phyloP scores from a whole-genome alignment of 2,113 vertebrate genomes.

The Madoqua kirkii region DNA sequence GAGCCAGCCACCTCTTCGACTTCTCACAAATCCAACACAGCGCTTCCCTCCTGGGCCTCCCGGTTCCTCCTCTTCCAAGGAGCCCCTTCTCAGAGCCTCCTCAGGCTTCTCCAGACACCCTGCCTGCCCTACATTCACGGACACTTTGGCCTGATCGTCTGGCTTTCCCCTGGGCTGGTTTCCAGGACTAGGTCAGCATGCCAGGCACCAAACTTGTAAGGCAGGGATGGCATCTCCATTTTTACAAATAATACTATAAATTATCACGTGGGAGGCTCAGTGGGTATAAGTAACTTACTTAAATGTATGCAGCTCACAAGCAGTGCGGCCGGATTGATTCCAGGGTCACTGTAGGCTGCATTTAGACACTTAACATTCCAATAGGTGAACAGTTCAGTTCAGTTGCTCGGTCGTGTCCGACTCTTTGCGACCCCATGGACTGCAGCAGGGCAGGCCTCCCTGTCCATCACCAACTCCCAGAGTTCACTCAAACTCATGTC shows the following conservation, averaged over 20 bases:
- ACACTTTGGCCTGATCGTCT: not conserved
- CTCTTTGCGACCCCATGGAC: not conserved
- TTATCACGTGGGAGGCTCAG: not conserved
- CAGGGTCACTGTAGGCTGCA: not conserved
- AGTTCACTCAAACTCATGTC: not conserved
- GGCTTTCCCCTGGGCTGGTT: not conserved
- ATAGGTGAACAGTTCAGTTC: not conserved
- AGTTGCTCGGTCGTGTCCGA: fast-evolving
- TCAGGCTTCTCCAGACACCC: not conserved
- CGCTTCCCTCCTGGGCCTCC: not conserved
- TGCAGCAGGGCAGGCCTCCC: not conserved
- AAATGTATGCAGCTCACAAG: not conserved
- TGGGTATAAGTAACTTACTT: not conserved
- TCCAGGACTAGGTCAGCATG: not conserved
- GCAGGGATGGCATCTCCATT: not conserved
- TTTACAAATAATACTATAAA: not conserved
- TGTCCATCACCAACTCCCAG: not conserved
- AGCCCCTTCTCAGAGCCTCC: not conserved
- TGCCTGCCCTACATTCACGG: not conserved
- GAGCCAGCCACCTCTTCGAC: not conserved
- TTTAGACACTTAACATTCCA: not conserved
- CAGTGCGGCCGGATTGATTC: not conserved
- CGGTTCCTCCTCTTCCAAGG: not conserved
- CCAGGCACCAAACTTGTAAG: not conserved
- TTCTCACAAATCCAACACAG: not conserved